Base-by-base conservation (phyloP, 2,797 vertebrate genomes). In the Thripadectes ignobilis region DNA sequence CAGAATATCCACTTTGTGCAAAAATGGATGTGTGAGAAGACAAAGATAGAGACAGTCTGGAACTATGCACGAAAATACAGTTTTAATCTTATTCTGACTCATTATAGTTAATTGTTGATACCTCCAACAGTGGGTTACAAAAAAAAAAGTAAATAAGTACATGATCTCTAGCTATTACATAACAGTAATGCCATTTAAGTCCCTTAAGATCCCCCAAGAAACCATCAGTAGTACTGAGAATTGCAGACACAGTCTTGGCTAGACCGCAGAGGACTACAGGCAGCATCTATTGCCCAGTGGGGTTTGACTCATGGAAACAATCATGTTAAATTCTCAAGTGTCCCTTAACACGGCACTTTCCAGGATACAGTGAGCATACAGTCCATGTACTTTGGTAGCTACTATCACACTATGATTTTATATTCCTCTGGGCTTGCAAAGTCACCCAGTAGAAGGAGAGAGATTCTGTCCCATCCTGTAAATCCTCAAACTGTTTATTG, bases 301-400 rank as follows among this genome's bases (percentile, higher is more conserved):
- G 30, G 13, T n/a, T 67, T 69, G 61, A 63, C 65, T 80, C 21
- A 48, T 52, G 51, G 49, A 85, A 86, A 32, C 5, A 39, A 27
- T 38, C 8, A 2, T 3, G 3, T 15, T 51, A 39, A 74, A 45
- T 27, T 36, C 32, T 14, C 51, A 39, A 45, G 30, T 27, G 20
- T 15, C 29, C 39, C 29, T 78, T 58, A 10, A 9, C 51, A 78
- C 19, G 22, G 38, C 38, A 18, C 27, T 32, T 54, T 38, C 4
- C 6, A 3, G 26, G 30, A 38, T 32, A 36, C 48, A 81, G 17
- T 2, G 5, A 38, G 39, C 57, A 34, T 3, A 55, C 0, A 0
- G 21, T 18, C 46, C 20, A 30, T 26, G 45, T n/a, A 9, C 41
- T 34, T 59, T n/a, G 18, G 54, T 26, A 73, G 32, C 65, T n/a